Conservation (phyloP, 2,113 vertebrate species). For the Oostethus manadensis region DNA sequence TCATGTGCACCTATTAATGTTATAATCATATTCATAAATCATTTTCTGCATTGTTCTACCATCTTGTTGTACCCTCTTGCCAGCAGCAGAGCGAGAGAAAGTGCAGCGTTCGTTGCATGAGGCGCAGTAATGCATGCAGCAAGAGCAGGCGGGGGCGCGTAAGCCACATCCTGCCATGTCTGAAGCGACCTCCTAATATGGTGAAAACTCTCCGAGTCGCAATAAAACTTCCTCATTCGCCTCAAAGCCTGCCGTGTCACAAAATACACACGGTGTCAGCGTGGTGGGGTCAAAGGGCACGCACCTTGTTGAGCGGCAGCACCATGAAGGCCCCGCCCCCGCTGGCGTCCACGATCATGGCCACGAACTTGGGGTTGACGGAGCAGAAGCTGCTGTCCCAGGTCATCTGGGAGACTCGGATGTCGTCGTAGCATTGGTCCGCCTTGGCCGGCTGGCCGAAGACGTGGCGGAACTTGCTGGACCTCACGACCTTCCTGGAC, state of each 20-base stretch:
- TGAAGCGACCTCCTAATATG: slow-evolving; percentile 72
- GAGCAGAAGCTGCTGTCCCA: slow-evolving; percentile 91
- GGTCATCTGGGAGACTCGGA: slow-evolving; percentile 87
- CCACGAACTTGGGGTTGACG: slow-evolving; percentile 87
- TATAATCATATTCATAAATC: no score
- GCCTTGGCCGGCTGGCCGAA: slow-evolving; percentile 82
- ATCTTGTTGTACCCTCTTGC: no score
- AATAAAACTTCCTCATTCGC: slow-evolving; percentile 70
- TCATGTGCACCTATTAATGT: no score
- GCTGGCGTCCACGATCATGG: slow-evolving; percentile 87
- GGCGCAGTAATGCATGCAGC: slow-evolving; percentile 3
- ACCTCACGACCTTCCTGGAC: slow-evolving; percentile 82
- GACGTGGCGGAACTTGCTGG: slow-evolving; percentile 89
- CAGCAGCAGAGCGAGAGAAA: no score
- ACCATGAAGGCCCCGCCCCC: slow-evolving; percentile 88
- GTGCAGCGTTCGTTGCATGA: background rate
- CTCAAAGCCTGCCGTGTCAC: slow-evolving; percentile 1
- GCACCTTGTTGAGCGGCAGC: slow-evolving; percentile 81
- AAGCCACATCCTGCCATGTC: slow-evolving; percentile 69
- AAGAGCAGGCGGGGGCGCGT: slow-evolving; percentile 12
- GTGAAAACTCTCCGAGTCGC: slow-evolving; percentile 61
- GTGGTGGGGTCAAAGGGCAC: background rate
- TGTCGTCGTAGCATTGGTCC: slow-evolving; percentile 89
- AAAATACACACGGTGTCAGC: background rate
- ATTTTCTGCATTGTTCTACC: no score